phyloP scores from a whole-genome alignment of 2,888 invertebrate genomes.

The Polydrusus cervinus region DNA sequence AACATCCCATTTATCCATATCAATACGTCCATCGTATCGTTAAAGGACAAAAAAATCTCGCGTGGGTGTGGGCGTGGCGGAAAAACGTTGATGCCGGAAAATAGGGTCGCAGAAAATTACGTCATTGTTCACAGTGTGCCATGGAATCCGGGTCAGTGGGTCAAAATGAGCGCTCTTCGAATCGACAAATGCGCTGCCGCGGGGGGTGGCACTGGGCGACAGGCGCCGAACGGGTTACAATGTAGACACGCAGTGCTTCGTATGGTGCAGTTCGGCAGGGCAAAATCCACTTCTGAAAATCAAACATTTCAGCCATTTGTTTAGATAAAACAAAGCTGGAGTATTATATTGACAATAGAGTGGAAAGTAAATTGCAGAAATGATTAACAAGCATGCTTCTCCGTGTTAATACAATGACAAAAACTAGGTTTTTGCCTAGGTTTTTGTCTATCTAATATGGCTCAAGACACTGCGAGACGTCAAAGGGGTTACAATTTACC shows the following conservation, averaged over 20 bases:
- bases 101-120: conserved; percentile 43
- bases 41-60: conserved; percentile 25
- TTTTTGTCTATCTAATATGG: too few species aligned
- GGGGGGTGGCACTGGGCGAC: conserved; percentile 7
- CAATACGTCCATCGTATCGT: conserved; percentile 4
- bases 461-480: background rate
- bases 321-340: too few species aligned
- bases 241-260: background rate
- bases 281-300: too few species aligned
- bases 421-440: too few species aligned
- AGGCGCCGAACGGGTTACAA: conserved; percentile 2
- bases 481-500: conserved; percentile 15
- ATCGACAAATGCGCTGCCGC: conserved; percentile 28
- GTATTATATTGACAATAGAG: too few species aligned
- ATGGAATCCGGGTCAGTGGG: conserved; percentile 51
- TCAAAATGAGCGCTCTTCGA: conserved; percentile 30
- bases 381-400: too few species aligned
- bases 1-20: background rate
- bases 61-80: conserved; percentile 34
- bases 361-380: too few species aligned
- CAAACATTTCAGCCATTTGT: too few species aligned
- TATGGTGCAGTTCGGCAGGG: too few species aligned
- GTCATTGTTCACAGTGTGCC: conserved; percentile 30
- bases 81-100: conserved; percentile 33
- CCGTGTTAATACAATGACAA: too few species aligned